Conservation (phyloP, 1,140 invertebrate species). For the Eurytemora carolleeae region DNA sequence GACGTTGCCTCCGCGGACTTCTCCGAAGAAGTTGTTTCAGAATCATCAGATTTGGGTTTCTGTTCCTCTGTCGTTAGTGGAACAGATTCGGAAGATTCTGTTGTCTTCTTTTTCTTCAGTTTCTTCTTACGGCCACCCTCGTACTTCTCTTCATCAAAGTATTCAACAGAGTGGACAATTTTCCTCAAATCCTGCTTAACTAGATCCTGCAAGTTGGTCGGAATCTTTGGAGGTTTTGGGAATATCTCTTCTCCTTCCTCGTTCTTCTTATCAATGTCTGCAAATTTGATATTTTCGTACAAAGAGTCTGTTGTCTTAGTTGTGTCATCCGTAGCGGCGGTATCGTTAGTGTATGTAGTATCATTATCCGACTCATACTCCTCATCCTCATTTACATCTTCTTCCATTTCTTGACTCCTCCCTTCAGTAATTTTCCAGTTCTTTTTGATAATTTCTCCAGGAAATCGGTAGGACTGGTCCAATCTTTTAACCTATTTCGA, state of each 20-base stretch:
- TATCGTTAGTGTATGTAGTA: too few species aligned
- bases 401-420: slow-evolving; percentile 78
- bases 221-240: too few species aligned
- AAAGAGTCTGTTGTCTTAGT: too few species aligned
- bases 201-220: neutral
- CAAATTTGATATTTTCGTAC: neutral
- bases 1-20: too few species aligned
- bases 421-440: slow-evolving; percentile 76
- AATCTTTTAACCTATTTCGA: slow-evolving; percentile 20
- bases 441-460: slow-evolving; percentile 68
- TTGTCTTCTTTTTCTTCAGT: neutral
- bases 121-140: neutral
- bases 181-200: neutral
- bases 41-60: too few species aligned
- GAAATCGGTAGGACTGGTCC: slow-evolving; percentile 57
- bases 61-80: too few species aligned
- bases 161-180: neutral
- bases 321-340: too few species aligned
- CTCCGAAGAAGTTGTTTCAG: too few species aligned
- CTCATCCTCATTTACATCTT: too few species aligned
- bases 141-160: neutral
- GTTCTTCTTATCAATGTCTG: neutral
- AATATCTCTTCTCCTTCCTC: too few species aligned
- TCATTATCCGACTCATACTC: too few species aligned
- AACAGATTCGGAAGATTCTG: neutral